Evolutionary conservation across 2,888 invertebrate species (phyloP), one percentile per base, ranked within the genome.

Genomic region (Erynnis tages): DNA sequence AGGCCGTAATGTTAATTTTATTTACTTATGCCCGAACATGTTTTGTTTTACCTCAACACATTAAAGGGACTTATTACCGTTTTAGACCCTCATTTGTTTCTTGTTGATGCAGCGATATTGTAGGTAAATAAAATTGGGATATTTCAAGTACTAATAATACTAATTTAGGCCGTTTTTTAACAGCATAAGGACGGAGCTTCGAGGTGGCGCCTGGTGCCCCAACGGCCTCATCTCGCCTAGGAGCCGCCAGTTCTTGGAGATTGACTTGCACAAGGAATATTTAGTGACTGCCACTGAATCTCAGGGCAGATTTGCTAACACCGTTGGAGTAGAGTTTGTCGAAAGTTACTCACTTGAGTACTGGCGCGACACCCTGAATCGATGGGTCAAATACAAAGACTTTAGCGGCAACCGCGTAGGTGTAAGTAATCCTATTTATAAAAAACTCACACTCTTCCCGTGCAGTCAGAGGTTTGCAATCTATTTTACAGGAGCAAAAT

Each of bases 151-250:
- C n/a, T n/a, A n/a, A n/a, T n/a, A n/a, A n/a, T n/a, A n/a, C n/a
- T n/a, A n/a, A n/a, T n/a, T n/a, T n/a, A n/a, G n/a, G n/a, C n/a
- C n/a, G n/a, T n/a, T 46, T 57, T 58, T 45, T 58, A 58, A 35
- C 91, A 97, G 97, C 76, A 93, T 97, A 61, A 92, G 96, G 5
- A 94, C 94, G 45, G 97, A 97, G 73, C 93, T 93, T 63, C 94
- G 95, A 58, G 96, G 97, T 0, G 97, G 97, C 0, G 97, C 97
- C 0, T 97, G 97, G 97, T 97, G 97, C 80, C 97, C 97, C 5
- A 94, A 94, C 69, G 93, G 93, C 0, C 93, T 94, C 69, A 95
- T 96, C 63, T 92, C 93, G 61, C 92, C 93, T 47, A 92, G 92
- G 52, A 93, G 94, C 53, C 92, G 94, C 8, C 97, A 97, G 75